Conservation (phyloP, 2,888 invertebrate species). For the Cephus pulcher region DNA sequence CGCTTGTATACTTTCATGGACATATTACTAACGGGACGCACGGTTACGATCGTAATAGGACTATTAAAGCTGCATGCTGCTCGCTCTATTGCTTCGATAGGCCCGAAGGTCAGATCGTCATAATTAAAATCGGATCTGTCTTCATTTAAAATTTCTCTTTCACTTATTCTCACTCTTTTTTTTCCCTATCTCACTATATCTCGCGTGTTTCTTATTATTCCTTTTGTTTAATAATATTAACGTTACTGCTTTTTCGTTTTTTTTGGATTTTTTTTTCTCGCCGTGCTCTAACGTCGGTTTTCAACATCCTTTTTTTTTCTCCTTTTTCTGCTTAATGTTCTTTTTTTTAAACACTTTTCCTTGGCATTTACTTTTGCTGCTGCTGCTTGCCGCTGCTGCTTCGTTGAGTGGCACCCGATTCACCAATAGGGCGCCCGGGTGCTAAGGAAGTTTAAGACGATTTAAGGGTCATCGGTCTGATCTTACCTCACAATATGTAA, state of each 20-base stretch:
- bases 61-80: slow-evolving; percentile 58
- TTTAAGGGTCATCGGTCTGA: slow-evolving; percentile 44
- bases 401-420: slow-evolving; percentile 55
- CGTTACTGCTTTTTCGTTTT: no score
- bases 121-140: slow-evolving; percentile 27
- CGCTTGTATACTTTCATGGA: no score
- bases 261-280: no score
- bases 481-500: slow-evolving; percentile 85
- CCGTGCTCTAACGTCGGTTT: no score
- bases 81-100: slow-evolving; percentile 60
- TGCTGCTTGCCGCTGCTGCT: slow-evolving; percentile 17
- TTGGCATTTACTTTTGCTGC: slow-evolving; percentile 26
- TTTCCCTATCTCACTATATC: no score
- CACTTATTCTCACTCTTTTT: no score
- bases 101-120: slow-evolving; percentile 49
- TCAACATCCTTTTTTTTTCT: slow-evolving; percentile 5
- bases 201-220: slow-evolving; percentile 29
- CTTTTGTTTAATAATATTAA: neutral
- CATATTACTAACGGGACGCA: slow-evolving; percentile 44
- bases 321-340: slow-evolving; percentile 9
- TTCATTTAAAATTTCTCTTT: slow-evolving; percentile 8
- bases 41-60: slow-evolving; percentile 45
- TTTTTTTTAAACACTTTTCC: slow-evolving; percentile 8
- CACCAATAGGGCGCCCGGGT: slow-evolving; percentile 44
- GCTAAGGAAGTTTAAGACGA: slow-evolving; percentile 43